Evolutionary conservation across 2,888 invertebrate species (phyloP).

Genomic region (Erpobdella octoculata): DNA sequence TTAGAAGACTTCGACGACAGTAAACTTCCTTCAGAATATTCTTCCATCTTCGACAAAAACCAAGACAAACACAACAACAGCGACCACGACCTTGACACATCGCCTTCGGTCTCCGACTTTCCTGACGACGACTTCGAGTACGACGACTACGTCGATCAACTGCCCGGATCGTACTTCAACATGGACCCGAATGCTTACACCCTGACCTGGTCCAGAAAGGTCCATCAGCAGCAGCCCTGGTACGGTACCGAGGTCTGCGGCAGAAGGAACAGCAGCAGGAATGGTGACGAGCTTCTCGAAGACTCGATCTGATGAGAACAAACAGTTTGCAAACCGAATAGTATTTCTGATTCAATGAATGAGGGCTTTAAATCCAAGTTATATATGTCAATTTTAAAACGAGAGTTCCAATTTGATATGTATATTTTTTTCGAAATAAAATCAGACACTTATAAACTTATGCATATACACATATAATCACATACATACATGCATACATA

Average conservation of each 20-base stretch:
- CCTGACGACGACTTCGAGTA: conserved; percentile 38
- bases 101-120: conserved; percentile 17
- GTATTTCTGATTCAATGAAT: background rate
- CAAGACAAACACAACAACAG: conserved; percentile 13
- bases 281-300: background rate
- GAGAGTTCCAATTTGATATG: background rate
- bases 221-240: conserved; percentile 34
- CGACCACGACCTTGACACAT: conserved; percentile 16
- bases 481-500: too few species aligned
- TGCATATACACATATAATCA: too few species aligned
- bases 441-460: too few species aligned
- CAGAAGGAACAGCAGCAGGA: background rate
- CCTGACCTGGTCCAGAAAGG: conserved; percentile 36
- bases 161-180: conserved; percentile 38
- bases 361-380: background rate
- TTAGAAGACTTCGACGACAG: background rate
- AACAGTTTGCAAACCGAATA: background rate
- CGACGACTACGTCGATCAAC: conserved; percentile 37
- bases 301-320: background rate
- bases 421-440: background rate
- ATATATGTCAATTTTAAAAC: background rate
- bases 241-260: background rate
- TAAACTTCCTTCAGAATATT: background rate
- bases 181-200: conserved; percentile 40
- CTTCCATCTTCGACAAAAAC: background rate